Percentiles rank a stretch among this genome's conserved stretches.
These are phyloP conservation scores for Noctua fimbriata DNA, from an alignment of 2,888 invertebrate species.

Conservation along the genomic window DNA sequence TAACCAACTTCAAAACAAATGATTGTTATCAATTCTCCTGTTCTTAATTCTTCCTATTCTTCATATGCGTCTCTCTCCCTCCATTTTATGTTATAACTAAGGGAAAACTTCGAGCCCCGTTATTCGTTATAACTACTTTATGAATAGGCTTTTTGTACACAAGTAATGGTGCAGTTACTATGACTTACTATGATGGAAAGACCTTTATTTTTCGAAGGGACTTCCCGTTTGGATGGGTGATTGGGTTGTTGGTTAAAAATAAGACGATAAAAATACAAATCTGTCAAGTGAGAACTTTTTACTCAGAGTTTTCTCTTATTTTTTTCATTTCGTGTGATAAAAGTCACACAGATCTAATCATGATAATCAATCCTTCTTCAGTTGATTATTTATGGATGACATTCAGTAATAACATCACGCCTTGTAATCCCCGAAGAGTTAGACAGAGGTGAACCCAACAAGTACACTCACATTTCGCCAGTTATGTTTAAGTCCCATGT, in stretches of 20 bases:
- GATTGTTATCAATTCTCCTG: not conserved
- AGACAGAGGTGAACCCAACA: too few species aligned
- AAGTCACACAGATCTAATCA: not conserved
- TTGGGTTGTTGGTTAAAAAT: conserved; percentile 15
- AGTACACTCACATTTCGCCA: too few species aligned
- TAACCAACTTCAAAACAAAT: not conserved
- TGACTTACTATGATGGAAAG: conserved; percentile 59
- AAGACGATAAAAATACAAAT: not conserved
- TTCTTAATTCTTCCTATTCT: not conserved
- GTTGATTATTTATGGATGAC: too few species aligned
- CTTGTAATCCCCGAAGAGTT: too few species aligned
- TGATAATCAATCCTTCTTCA: not conserved
- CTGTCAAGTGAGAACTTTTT: not conserved
- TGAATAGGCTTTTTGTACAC: conserved; percentile 50
- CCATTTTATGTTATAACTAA: conserved; percentile 38
- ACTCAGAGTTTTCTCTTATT: not conserved
- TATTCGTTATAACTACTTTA: conserved; percentile 48
- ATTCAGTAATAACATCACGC: too few species aligned
- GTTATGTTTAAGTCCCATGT: too few species aligned
- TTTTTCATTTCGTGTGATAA: not conserved
- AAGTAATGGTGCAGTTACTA: conserved; percentile 62
- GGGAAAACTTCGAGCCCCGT: conserved; percentile 53
- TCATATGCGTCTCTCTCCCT: conserved; percentile 6
- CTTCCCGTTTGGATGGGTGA: not conserved
- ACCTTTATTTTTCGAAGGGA: conserved; percentile 30